phyloP scores from a whole-genome alignment of 2,113 vertebrate species.

The Sclerurus mexicanus region DNA sequence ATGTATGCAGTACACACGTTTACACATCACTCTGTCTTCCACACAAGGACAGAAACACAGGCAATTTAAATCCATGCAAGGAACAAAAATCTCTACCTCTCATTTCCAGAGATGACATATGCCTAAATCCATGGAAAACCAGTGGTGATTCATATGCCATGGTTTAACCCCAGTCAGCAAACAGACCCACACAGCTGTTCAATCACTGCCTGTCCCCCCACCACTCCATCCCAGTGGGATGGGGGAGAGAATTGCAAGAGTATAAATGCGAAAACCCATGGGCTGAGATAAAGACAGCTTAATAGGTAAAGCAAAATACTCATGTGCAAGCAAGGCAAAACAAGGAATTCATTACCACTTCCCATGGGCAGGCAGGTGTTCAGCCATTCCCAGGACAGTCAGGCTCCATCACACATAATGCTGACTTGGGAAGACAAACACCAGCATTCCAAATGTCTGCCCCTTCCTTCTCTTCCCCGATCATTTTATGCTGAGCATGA shows the following conservation, averaged over 20 bases:
- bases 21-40: not conserved
- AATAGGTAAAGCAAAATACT: not conserved
- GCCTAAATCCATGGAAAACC: too few species aligned
- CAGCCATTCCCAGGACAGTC: not conserved
- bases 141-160: too few species aligned
- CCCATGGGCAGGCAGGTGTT: not conserved
- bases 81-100: not conserved
- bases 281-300: not conserved
- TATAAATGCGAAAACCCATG: not conserved
- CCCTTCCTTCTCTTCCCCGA: too few species aligned
- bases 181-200: not conserved
- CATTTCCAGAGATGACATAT: not conserved
- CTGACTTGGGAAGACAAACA: not conserved
- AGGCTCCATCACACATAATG: not conserved
- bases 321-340: not conserved
- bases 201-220: rapidly evolving
- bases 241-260: not conserved
- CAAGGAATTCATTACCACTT: not conserved
- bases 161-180: not conserved
- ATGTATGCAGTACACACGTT: not conserved
- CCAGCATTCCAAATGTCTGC: too few species aligned
- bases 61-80: not conserved
- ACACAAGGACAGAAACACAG: not conserved
- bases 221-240: not conserved
- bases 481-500: not conserved